Percentiles rank a stretch among this genome's conserved stretches.
Evolutionary conservation across 2,113 vertebrate species (phyloP).

Genomic region (Rhea pennata): DNA sequence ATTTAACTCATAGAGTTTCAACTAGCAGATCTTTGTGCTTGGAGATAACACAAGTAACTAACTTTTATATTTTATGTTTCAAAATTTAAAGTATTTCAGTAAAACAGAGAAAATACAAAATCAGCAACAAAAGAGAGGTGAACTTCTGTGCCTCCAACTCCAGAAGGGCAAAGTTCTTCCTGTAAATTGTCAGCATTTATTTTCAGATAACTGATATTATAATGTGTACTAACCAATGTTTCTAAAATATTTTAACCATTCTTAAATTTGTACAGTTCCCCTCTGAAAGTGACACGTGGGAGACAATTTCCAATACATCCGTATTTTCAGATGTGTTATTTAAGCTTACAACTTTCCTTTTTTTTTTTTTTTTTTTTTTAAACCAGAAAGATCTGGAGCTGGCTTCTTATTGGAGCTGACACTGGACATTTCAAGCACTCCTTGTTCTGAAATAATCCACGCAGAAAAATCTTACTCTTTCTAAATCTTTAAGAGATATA

Average conservation of each 20-base stretch:
- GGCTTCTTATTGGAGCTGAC: neutral
- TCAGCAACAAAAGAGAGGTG: neutral
- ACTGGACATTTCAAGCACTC: neutral
- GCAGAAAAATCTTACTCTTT: neutral
- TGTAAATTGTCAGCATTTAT: neutral
- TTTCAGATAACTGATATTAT: neutral
- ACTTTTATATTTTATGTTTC: neutral
- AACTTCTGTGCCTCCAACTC: neutral
- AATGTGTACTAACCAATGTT: neutral
- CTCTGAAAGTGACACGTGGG: neutral
- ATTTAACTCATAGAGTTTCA: neutral
- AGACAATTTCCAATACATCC: neutral
- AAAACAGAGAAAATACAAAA: neutral
- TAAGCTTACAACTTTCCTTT: neutral
- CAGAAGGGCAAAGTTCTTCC: neutral
- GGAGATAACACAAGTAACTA: neutral
- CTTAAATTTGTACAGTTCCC: neutral
- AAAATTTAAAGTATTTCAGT: neutral
- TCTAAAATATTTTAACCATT: neutral
- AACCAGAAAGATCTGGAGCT: neutral
- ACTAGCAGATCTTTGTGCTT: neutral
- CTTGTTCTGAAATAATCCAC: neutral
- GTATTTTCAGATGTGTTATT: neutral
- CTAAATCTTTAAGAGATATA: neutral
- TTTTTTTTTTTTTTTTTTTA: neutral